Evolutionary conservation across 2,113 vertebrate species (phyloP), one percentile per base, ranked within the genome.

Genomic region (Isurus oxyrinchus): DNA sequence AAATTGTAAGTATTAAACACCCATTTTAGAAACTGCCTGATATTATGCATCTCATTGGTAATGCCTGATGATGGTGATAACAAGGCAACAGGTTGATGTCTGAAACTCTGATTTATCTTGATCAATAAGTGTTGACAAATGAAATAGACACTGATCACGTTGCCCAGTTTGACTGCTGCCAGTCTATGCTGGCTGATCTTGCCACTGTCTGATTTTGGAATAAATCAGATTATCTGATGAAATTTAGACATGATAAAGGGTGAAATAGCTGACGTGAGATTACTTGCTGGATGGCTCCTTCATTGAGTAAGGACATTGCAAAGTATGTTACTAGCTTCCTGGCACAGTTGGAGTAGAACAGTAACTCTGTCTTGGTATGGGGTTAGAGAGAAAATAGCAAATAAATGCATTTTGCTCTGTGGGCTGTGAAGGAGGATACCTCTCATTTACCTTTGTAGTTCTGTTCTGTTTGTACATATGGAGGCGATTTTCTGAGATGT

Each of bases 81-180:
- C n/a, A 63, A 63, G 5, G 23, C 59, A 63, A 19, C 55, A 94
- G 90, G 40, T 40, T 63, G 35, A 94, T 63, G 16, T 40, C 90
- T 94, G 57, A 63, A 94, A 94, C 40, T 63, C 35, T 63, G 19
- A 40, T 94, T 40, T 94, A 63, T 94, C n/a, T 94, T 94, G n/a
- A 94, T 63, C 57, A 94, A 63, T 94, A 63, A 23, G 5, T 63
- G 31, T 35, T 57, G 31, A 59, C 27, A 16, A 31, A 61, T 91
- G 53, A 90, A 90, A 57, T 13, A 57, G 35, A 3, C 10, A 57
- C 87, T 57, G 57, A 61, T 59, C 35, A 5, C 90, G 6, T 63
- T 93, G 88, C 31, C 59, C 59, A 2, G 6, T n/a, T 93, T 61
- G 5, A 61, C 90, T 19, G 16, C 4, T 93, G 90, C 53, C 31